Evolutionary conservation across 2,888 invertebrate species (phyloP).

Genomic region (Ommatoiulus sabulosus): DNA sequence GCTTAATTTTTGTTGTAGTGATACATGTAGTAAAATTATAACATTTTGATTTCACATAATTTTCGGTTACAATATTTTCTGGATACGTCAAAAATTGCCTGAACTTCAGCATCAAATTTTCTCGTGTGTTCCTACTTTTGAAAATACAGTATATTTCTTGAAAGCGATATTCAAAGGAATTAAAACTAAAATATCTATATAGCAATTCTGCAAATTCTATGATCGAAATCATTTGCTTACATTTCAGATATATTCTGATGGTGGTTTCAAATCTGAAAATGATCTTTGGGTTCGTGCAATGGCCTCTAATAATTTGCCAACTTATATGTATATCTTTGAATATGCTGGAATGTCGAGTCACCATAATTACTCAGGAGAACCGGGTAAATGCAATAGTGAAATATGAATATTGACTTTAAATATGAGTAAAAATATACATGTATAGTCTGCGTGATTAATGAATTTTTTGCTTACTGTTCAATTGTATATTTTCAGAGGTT

Average conservation of each 20-base stretch:
- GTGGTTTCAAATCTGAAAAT: not conserved
- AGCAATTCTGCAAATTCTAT: not conserved
- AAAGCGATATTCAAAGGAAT: too few relatives aligned
- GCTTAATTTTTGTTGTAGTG: too few relatives aligned
- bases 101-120: too few relatives aligned
- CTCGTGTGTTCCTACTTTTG: too few relatives aligned
- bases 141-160: too few relatives aligned
- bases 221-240: not conserved
- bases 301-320: not conserved
- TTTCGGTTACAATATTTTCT: too few relatives aligned
- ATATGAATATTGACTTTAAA: not conserved
- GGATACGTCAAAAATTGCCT: too few relatives aligned
- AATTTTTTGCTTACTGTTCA: not conserved
- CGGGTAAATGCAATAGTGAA: not conserved
- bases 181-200: too few relatives aligned
- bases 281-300: slow-evolving; percentile 5
- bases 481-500: slow-evolving; percentile 24
- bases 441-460: not conserved
- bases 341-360: slow-evolving; percentile 15
- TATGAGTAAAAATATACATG: not conserved
- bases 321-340: slow-evolving; percentile 42
- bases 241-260: not conserved
- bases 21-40: too few relatives aligned
- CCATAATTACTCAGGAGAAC: slow-evolving; percentile 14
- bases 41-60: too few relatives aligned